These are phyloP conservation scores for Erynnis tages DNA, from an alignment of 2,888 invertebrate species.

Conservation along the genomic window DNA sequence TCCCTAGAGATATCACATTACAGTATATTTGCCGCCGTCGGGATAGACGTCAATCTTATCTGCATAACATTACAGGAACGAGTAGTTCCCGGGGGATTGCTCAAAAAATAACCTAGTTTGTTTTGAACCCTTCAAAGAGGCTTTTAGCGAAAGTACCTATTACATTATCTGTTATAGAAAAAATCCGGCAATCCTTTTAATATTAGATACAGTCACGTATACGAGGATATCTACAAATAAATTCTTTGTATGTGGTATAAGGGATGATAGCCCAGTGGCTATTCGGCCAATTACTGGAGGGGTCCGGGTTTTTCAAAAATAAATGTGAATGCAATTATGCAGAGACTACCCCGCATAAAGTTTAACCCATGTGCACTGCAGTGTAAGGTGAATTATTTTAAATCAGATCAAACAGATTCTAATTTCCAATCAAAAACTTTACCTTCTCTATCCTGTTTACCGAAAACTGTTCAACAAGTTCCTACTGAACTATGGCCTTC, in stretches of 20 bases:
- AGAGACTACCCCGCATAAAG: too few species aligned
- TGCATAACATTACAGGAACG: not conserved
- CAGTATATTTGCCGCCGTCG: not conserved
- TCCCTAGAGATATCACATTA: slow-evolving; percentile 8
- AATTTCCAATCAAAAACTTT: too few species aligned
- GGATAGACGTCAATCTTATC: slow-evolving; percentile 3
- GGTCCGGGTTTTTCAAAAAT: too few species aligned
- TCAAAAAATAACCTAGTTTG: slow-evolving; percentile 3
- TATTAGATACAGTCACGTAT: not conserved
- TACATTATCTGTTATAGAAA: too few species aligned
- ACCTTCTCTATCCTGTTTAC: too few species aligned
- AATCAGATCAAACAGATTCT: slow-evolving; percentile 1
- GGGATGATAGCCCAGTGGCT: too few species aligned
- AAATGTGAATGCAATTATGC: too few species aligned
- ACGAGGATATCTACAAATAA: too few species aligned
- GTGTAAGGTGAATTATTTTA: not conserved
- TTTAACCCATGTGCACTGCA: too few species aligned
- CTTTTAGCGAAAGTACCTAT: not conserved
- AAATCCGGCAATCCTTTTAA: too few species aligned
- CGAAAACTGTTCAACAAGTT: slow-evolving; percentile 21
- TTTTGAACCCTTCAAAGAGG: not conserved
- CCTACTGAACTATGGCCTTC: slow-evolving; percentile 22
- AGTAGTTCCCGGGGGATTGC: not conserved
- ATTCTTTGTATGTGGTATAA: too few species aligned
- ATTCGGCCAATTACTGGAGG: too few species aligned